These are phyloP conservation scores for Stenichneumon culpator DNA, from an alignment of 2,888 invertebrate species.

Conservation along the genomic window DNA sequence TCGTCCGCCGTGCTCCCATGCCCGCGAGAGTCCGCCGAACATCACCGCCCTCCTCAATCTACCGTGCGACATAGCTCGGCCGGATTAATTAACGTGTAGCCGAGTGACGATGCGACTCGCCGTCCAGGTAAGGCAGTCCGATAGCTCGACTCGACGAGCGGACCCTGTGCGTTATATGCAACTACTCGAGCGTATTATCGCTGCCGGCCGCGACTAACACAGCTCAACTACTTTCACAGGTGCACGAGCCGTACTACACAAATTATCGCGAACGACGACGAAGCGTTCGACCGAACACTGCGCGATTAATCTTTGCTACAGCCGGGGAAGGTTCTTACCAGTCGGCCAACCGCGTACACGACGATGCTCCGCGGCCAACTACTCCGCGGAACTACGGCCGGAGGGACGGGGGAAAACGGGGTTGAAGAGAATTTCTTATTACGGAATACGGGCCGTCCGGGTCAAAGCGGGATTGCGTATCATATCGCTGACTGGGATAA, in stretches of 20 bases:
- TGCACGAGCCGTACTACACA: neutral
- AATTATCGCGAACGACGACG: neutral
- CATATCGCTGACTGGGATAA: conserved; percentile 49
- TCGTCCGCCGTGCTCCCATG: conserved; percentile 71
- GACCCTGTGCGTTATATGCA: neutral
- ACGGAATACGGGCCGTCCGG: conserved; percentile 61
- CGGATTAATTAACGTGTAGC: neutral
- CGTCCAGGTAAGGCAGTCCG: neutral
- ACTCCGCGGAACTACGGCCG: neutral
- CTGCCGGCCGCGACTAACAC: neutral
- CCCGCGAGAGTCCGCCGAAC: conserved; percentile 70
- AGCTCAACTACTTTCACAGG: neutral
- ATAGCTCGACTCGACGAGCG: neutral
- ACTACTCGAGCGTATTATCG: neutral
- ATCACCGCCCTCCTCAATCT: conserved; percentile 75
- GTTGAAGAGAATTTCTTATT: conserved; percentile 57
- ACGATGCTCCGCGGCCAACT: conserved; percentile 7
- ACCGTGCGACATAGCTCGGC: conserved; percentile 73
- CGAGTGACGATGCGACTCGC: neutral
- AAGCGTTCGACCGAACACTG: conserved; percentile 1
- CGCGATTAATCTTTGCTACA: neutral
- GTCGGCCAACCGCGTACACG: conserved; percentile 1
- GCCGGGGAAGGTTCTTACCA: neutral
- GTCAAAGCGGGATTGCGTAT: conserved; percentile 54
- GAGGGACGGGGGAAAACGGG: neutral